A percentile compares a stretch with the other conserved stretches of the same genome.
phyloP scores from a whole-genome alignment of 92 coral and sea anemone genomes.

The Meandrina meandrites region DNA sequence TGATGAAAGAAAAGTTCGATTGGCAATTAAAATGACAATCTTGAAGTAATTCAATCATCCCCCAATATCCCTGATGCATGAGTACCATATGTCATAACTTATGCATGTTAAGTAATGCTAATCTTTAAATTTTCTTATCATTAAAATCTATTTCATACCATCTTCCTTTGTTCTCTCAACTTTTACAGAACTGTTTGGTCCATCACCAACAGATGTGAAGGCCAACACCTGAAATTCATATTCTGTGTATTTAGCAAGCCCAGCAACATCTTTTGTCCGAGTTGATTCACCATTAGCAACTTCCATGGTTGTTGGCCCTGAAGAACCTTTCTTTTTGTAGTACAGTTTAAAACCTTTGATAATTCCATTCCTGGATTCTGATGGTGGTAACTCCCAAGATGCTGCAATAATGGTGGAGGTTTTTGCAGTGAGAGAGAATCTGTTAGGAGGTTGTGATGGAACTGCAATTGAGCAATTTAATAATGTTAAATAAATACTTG shows the following conservation, averaged over 20 bases:
- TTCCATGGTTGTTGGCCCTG: no score
- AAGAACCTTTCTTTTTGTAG: neutral
- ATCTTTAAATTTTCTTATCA: no score
- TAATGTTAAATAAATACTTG: no score
- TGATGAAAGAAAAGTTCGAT: no score
- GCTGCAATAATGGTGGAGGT: neutral
- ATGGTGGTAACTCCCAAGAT: conserved; percentile 31
- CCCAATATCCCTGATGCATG: no score
- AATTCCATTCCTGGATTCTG: conserved; percentile 13
- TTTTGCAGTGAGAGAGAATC: neutral
- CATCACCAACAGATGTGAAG: conserved; percentile 21
- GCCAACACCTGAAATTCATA: conserved; percentile 38
- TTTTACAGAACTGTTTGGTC: neutral
- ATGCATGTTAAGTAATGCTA: no score
- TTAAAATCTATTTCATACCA: neutral
- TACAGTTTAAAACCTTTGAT: conserved; percentile 9
- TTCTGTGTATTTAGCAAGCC: neutral
- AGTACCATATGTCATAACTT: no score
- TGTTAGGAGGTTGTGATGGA: neutral
- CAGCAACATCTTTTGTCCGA: neutral
- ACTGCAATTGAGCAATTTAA: neutral
- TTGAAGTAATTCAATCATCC: no score
- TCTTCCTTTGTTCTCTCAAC: neutral
- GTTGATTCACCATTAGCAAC: neutral
- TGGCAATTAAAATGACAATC: no score